These are phyloP conservation scores for Phrynosoma blainvillii DNA, from an alignment of 2,113 vertebrate species.

Conservation along the genomic window DNA sequence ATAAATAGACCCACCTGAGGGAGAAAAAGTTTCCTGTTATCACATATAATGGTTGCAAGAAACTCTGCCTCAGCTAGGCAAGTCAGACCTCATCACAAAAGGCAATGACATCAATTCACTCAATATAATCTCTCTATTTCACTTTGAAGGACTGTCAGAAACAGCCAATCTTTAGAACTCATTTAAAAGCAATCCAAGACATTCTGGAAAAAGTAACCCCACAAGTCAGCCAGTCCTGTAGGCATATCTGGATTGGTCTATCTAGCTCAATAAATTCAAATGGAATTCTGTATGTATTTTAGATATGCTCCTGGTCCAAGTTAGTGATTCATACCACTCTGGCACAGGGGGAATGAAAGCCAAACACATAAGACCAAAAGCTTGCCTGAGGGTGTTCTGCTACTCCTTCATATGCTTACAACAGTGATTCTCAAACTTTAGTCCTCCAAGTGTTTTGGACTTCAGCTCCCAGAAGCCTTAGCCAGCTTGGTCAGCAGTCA, in stretches of 20 bases:
- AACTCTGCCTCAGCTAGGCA: neutral
- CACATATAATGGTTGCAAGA: neutral
- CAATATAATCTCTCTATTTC: rapidly evolving
- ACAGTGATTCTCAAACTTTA: too few relatives aligned
- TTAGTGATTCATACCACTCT: too few relatives aligned
- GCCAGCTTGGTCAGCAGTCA: too few relatives aligned
- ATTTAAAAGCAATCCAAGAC: neutral
- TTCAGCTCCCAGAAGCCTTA: too few relatives aligned
- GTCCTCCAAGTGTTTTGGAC: too few relatives aligned
- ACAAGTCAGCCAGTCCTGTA: neutral
- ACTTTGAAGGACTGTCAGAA: conserved; percentile 14
- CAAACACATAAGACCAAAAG: neutral
- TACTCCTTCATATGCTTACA: neutral
- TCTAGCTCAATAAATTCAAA: neutral
- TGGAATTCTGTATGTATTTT: neutral
- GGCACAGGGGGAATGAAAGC: neutral
- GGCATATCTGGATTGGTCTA: neutral
- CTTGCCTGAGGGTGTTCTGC: neutral
- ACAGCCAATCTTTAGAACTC: conserved; percentile 19
- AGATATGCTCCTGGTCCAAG: neutral
- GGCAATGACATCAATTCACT: neutral
- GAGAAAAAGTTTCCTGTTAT: neutral
- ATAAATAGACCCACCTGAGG: conserved; percentile 22
- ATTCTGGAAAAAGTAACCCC: conserved; percentile 20
- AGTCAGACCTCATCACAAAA: conserved; percentile 24